Conservation (phyloP, 2,888 invertebrate genomes). For the Acanthoscelides obtectus region DNA sequence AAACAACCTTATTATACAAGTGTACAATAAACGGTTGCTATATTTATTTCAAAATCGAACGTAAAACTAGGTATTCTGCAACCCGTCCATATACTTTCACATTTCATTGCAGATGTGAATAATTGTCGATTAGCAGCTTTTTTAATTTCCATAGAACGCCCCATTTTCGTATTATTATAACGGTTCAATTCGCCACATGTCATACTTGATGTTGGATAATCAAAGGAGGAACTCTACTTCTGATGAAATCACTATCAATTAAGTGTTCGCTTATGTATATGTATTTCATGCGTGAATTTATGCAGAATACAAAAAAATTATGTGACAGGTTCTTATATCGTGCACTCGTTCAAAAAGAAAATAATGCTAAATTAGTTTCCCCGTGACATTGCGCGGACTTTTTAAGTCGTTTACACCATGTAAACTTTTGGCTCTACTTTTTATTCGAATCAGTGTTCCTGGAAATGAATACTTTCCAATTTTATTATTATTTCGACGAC, state of each 20-base stretch:
- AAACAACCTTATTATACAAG: conserved; percentile 5
- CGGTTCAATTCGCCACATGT: conserved; percentile 2
- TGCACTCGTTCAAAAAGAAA: no score
- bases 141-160: conserved; percentile 4
- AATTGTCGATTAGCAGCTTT: conserved; percentile 5
- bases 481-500: no score
- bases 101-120: conserved; percentile 8
- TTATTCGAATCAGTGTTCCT: no score
- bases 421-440: no score
- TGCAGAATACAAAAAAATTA: no score
- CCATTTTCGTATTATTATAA: not conserved
- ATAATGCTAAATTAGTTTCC: no score
- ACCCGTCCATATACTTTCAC: conserved; percentile 9
- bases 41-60: not conserved
- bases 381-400: no score
- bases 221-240: not conserved
- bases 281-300: not conserved
- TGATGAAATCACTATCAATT: conserved; percentile 1
- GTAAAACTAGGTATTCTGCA: not conserved
- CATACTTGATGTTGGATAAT: not conserved
- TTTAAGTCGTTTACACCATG: no score
- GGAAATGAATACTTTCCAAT: no score
- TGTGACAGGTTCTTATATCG: no score
- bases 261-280: not conserved
- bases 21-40: not conserved